Percentiles rank a stretch among this genome's conserved stretches.
Evolutionary conservation across 2,797 vertebrate genomes (phyloP).

Genomic region (Schizopygopsis malacanthus): DNA sequence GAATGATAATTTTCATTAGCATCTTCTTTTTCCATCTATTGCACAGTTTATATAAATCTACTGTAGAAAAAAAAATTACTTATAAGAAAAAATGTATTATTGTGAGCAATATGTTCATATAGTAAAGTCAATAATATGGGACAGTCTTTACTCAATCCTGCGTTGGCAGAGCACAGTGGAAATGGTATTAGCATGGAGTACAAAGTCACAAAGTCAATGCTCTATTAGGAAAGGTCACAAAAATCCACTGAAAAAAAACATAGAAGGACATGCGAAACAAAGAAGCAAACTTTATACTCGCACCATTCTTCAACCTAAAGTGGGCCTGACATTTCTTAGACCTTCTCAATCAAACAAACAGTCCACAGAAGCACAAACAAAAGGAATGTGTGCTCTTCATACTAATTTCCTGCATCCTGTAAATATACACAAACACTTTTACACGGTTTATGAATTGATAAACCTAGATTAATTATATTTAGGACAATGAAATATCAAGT

Average conservation of each 20-base stretch:
- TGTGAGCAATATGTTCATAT: background rate
- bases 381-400: conserved; percentile 33
- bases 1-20: too few species aligned
- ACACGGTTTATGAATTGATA: conserved; percentile 34
- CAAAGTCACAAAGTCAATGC: background rate
- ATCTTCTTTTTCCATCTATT: too few species aligned
- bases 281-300: background rate
- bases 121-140: background rate
- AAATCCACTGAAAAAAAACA: background rate
- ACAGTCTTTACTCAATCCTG: background rate
- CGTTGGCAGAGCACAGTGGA: background rate
- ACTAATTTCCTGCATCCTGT: conserved; percentile 31
- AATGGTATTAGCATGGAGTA: background rate
- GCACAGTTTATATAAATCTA: background rate
- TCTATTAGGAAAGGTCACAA: background rate
- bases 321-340: conserved; percentile 10
- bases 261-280: background rate
- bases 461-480: conserved; percentile 12
- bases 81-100: too few species aligned
- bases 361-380: conserved; percentile 14
- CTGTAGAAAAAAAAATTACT: background rate
- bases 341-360: conserved; percentile 34
- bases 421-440: background rate
- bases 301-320: conserved; percentile 12
- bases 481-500: conserved; percentile 1